Base-by-base conservation (phyloP, 2,888 invertebrate species). In the Atrina japonica region DNA sequence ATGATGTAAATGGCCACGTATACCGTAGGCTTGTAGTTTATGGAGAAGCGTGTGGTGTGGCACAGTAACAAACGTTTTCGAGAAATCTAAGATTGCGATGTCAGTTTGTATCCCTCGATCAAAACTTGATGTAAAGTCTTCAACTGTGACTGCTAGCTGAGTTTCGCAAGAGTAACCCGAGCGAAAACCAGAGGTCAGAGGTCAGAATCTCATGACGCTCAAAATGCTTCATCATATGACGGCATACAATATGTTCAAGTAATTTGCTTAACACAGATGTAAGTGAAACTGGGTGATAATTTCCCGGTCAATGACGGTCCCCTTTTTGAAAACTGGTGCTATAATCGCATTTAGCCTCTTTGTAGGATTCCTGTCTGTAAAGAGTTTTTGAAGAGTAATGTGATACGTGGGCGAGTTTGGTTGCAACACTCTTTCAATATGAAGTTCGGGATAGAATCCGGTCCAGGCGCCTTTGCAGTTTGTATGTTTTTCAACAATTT, bases 271-370 rank as follows among this genome's bases (percentile, higher is more conserved):
- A 14, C 14, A 60, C 53, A 23, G 47, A 69, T 0, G 55, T 67
- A 9, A 67, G 41, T 1, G 59, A 67, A 29, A 67, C 67, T 7
- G 60, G 67, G 3, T 53, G n/a, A 27, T 69, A 63, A 23, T 69
- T 63, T 29, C 53, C 63, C 3, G 69, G 55, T 27, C 52, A n/a
- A 25, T 68, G 68, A 16, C n/a, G n/a, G n/a, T n/a, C n/a, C n/a
- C n/a, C n/a, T n/a, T n/a, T n/a, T n/a, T n/a, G n/a, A n/a, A n/a
- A n/a, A n/a, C n/a, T n/a, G n/a, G n/a, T n/a, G n/a, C n/a, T n/a
- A n/a, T n/a, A n/a, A n/a, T n/a, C n/a, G n/a, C n/a, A n/a, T n/a
- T n/a, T n/a, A n/a, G n/a, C n/a, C n/a, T n/a, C n/a, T n/a, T n/a
- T n/a, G n/a, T n/a, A n/a, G n/a, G n/a, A n/a, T n/a, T n/a, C n/a